These are phyloP conservation scores for Anabas testudineus DNA, from an alignment of 2,797 vertebrate genomes.

Conservation along the genomic window DNA sequence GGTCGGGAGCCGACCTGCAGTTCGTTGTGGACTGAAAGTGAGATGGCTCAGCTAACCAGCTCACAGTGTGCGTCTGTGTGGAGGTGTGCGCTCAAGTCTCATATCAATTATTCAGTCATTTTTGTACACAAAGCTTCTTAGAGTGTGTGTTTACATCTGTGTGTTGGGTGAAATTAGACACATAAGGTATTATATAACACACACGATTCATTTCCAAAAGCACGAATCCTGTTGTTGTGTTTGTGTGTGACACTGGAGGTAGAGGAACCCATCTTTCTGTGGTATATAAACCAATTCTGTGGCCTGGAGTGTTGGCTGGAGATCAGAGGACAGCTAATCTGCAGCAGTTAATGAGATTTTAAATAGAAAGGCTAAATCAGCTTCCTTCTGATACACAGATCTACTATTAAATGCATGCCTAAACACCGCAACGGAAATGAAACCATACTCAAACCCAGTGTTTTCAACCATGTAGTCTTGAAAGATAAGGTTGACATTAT, in stretches of 20 bases:
- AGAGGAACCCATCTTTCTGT: slow-evolving; percentile 18
- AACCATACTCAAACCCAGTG: background rate
- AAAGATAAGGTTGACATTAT: background rate
- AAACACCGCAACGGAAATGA: background rate
- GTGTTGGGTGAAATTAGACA: slow-evolving; percentile 29
- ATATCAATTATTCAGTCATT: slow-evolving; percentile 75
- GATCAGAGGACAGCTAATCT: slow-evolving; percentile 50
- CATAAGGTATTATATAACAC: slow-evolving; percentile 50
- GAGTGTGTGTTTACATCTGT: slow-evolving; percentile 19
- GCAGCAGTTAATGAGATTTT: slow-evolving; percentile 59
- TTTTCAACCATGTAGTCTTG: background rate
- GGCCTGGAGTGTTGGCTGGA: slow-evolving; percentile 21
- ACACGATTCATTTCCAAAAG: slow-evolving; percentile 20
- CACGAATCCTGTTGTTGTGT: slow-evolving; percentile 5
- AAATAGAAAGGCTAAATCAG: slow-evolving; percentile 50
- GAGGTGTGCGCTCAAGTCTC: slow-evolving; percentile 36
- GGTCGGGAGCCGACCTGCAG: slow-evolving; percentile 35
- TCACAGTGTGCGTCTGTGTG: slow-evolving; percentile 30
- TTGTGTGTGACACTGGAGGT: slow-evolving; percentile 16
- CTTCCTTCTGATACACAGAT: slow-evolving; percentile 46
- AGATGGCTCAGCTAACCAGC: slow-evolving; percentile 44
- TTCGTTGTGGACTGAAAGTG: slow-evolving; percentile 41
- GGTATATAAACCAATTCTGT: slow-evolving; percentile 19
- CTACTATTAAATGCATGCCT: slow-evolving; percentile 12
- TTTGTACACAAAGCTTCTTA: slow-evolving; percentile 38